Percentiles rank a stretch among this genome's conserved stretches.
Conservation (phyloP, 2,888 invertebrate species). For the Heteromurus nitidus region DNA sequence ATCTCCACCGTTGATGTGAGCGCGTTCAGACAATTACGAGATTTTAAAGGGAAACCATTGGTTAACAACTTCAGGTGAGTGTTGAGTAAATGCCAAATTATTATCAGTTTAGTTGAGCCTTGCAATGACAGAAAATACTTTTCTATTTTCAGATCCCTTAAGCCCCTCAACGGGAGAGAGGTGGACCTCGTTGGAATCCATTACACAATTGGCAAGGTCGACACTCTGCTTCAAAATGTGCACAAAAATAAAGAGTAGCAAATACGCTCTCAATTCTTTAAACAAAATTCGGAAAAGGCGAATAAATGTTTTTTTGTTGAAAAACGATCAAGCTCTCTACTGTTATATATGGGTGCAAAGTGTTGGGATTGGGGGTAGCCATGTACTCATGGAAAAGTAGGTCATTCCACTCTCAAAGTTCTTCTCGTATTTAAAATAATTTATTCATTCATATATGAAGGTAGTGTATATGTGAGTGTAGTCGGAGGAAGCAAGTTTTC, state of each 20-base stretch:
- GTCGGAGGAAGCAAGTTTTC: background rate
- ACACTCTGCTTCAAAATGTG: no score
- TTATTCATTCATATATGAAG: no score
- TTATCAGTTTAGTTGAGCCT: background rate
- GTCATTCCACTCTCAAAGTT: background rate
- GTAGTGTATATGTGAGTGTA: background rate
- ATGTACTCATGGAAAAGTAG: background rate
- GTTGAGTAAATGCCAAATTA: background rate
- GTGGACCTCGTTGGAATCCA: background rate
- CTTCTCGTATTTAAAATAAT: background rate
- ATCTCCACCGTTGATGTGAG: background rate
- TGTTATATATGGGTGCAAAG: background rate
- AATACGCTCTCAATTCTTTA: background rate
- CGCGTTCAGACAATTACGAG: background rate
- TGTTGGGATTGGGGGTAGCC: no score
- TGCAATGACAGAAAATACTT: no score
- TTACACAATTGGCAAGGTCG: background rate
- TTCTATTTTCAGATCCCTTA: background rate
- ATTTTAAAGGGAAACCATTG: background rate
- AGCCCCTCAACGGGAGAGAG: background rate
- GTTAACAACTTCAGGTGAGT: background rate
- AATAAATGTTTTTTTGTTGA: background rate
- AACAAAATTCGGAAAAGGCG: no score
- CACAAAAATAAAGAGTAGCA: background rate
- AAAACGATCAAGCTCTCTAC: background rate